These are phyloP conservation scores for Cantharis nigra DNA, from an alignment of 2,888 invertebrate genomes.

Conservation along the genomic window DNA sequence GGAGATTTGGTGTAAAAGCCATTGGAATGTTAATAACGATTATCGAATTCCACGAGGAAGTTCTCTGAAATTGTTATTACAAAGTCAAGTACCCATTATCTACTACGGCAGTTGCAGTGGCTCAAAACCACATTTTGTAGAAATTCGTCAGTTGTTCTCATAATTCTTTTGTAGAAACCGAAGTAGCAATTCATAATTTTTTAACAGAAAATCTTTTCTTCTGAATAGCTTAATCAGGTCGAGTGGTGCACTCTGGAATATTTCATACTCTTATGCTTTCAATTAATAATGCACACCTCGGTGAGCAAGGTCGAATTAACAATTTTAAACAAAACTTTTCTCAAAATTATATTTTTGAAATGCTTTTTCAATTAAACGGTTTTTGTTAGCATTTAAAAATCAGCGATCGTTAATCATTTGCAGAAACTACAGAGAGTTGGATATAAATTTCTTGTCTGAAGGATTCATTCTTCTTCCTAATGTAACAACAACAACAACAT, in stretches of 20 bases:
- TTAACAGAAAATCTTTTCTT: neutral
- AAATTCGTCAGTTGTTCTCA: neutral
- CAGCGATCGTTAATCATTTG: slow-evolving; percentile 2
- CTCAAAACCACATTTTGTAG: neutral
- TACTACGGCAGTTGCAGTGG: neutral
- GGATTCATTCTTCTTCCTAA: neutral
- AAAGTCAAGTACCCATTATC: neutral
- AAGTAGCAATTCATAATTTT: neutral
- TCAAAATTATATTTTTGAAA: neutral
- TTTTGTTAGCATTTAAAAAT: neutral
- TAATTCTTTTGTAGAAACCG: neutral
- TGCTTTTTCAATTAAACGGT: neutral
- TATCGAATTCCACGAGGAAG: neutral
- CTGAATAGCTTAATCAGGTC: neutral
- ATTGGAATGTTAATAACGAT: neutral
- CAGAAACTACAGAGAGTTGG: slow-evolving; percentile 1
- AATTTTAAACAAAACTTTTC: neutral
- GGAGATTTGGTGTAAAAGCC: neutral
- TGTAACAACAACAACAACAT: neutral
- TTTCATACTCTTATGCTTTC: neutral
- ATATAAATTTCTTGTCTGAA: neutral
- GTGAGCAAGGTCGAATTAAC: neutral
- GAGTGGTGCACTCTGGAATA: neutral
- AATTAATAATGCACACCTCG: neutral
- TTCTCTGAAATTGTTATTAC: neutral